Percentiles rank a stretch among this genome's conserved stretches.
These are phyloP conservation scores for Charina bottae DNA, from an alignment of 2,113 vertebrate genomes.

Conservation along the genomic window DNA sequence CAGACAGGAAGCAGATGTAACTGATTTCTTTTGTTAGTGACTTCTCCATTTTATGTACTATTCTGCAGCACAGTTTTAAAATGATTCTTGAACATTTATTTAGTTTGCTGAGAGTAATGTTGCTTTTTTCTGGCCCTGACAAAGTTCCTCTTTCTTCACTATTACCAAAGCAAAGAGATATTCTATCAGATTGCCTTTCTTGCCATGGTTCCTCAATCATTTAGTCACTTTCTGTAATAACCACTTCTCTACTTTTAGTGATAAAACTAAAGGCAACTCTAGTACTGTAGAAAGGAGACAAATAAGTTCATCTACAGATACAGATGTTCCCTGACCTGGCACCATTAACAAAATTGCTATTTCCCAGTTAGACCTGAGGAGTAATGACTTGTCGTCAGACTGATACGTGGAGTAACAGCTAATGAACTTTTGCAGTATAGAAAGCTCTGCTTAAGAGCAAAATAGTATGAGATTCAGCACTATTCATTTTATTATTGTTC, in stretches of 20 bases:
- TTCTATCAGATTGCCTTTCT: background rate
- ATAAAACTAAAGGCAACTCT: background rate
- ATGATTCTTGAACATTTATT: background rate
- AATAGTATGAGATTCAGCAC: background rate
- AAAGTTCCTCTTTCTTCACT: background rate
- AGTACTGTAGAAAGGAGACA: background rate
- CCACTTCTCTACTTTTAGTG: background rate
- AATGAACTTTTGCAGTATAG: background rate
- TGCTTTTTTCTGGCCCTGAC: background rate
- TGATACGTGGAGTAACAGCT: background rate
- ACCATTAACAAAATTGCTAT: background rate
- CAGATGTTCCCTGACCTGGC: background rate
- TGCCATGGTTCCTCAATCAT: background rate
- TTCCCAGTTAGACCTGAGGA: background rate
- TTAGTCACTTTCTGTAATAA: background rate
- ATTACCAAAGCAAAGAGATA: background rate
- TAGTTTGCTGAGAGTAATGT: background rate
- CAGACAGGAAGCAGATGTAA: fast-evolving
- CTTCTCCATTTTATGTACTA: background rate
- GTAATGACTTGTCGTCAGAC: background rate
- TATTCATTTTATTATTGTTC: background rate
- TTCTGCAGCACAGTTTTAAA: background rate
- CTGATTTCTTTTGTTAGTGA: background rate
- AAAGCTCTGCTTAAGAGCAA: background rate
- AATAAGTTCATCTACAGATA: background rate